Base-by-base conservation (phyloP, 2,888 invertebrate genomes). In the Drosophila leonis region DNA sequence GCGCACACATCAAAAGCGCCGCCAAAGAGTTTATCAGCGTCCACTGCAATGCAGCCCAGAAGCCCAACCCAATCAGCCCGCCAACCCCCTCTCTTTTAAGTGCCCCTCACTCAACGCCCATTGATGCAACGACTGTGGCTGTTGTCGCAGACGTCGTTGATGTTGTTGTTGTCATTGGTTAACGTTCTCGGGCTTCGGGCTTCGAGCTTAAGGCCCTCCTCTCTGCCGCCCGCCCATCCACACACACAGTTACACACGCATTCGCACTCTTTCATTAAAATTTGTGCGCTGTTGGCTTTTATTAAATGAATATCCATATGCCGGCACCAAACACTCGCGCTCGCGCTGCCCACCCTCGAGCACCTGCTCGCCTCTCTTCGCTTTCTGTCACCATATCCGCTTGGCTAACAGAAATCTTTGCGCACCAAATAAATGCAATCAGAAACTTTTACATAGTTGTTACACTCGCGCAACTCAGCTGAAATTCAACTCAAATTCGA, bases 1-100 rank as follows among this genome's bases (percentile, higher is more conserved):
- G 63, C 61, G 56, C n/a, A 49, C 61, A 72, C 75, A 67, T 86
- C 83, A 86, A 81, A 80, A 82, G 78, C 78, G 52, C 68, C 69
- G 70, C 67, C 82, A 86, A 86, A 84, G 86, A 86, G 83, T 84
- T 84, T 84, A 84, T 84, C 83, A 87, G 74, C 75, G 60, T 56
- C 63, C 66, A 66, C n/a, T 37, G 75, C 64, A 42, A 35, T 64
- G 65, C 74, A 64, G 56, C 51, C 15, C 48, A 51, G 51, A 31
- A 52, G 39, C 49, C 68, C 60, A 39, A 15, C 9, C 24, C 46
- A 20, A 9, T 29, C 13, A 46, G 27, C 4, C 15, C 15, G 15
- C 4, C 15, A n/a, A 3, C 12, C 18, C 9, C 20, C 4, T 18
- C 24, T 12, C 37, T 6, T 10, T 27, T 54, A 37, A 54, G 54